These are phyloP conservation scores for Oreochromis aureus DNA, from an alignment of 2,113 vertebrate species.

Conservation along the genomic window DNA sequence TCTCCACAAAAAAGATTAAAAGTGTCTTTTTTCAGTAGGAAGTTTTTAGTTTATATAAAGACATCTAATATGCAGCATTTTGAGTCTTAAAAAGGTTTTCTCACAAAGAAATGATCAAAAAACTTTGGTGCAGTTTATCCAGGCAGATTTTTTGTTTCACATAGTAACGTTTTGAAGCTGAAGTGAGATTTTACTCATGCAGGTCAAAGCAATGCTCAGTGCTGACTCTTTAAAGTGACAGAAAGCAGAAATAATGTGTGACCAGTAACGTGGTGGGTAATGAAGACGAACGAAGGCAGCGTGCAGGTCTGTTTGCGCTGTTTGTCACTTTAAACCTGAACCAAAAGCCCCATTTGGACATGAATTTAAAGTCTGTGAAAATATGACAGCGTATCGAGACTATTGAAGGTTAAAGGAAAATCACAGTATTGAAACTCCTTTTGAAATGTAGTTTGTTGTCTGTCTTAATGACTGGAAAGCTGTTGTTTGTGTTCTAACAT, in stretches of 20 bases:
- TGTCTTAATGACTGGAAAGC: not conserved
- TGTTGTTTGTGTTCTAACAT: not conserved
- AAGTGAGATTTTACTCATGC: not conserved
- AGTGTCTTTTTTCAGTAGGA: not conserved
- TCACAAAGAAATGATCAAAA: accelerated
- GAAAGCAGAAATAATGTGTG: not conserved
- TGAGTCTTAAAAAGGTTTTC: not conserved
- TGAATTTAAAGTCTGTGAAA: not conserved
- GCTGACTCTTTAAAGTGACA: not conserved
- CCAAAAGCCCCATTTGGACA: not conserved
- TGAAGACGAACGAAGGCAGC: accelerated
- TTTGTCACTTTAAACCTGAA: not conserved
- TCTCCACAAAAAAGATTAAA: not conserved
- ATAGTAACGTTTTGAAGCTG: accelerated
- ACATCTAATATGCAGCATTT: not conserved
- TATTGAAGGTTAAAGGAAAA: not conserved
- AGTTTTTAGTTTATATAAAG: not conserved
- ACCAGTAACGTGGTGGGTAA: not conserved
- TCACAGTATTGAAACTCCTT: accelerated
- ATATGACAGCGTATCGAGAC: not conserved
- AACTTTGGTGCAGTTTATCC: not conserved
- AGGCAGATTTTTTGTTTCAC: not conserved
- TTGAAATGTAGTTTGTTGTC: not conserved
- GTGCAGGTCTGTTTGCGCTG: not conserved
- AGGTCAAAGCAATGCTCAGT: not conserved